Conservation (phyloP, 2,888 invertebrate species). For the Nipponacmea schrenckii region DNA sequence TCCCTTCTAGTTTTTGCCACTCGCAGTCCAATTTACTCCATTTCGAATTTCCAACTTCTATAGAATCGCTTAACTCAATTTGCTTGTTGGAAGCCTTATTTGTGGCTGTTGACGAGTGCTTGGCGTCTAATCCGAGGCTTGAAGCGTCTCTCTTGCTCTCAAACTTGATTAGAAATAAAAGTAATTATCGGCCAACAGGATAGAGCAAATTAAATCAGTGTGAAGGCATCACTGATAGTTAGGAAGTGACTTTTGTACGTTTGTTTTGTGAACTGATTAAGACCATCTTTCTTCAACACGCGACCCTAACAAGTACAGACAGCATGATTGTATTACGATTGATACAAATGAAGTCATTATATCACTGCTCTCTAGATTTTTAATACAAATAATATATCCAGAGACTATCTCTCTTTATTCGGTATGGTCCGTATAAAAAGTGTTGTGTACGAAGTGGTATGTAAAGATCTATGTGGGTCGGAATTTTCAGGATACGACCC, state of each 20-base stretch:
- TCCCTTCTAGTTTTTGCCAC: slow-evolving; percentile 14
- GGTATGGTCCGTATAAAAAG: no score
- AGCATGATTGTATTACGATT: no score
- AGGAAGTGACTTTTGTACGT: slow-evolving; percentile 44
- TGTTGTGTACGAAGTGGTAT: no score
- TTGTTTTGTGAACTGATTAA: slow-evolving; percentile 29
- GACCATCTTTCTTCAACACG: slow-evolving; percentile 11
- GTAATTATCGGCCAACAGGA: slow-evolving; percentile 23
- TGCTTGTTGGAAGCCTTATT: slow-evolving; percentile 20
- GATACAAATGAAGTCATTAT: no score
- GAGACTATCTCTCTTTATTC: no score
- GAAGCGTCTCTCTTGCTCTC: slow-evolving; percentile 16
- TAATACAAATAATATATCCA: no score
- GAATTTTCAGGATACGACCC: no score
- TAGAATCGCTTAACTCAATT: slow-evolving; percentile 15
- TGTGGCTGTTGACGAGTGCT: slow-evolving; percentile 10
- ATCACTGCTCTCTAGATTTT: no score
- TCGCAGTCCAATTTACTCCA: background rate
- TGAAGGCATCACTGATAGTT: slow-evolving; percentile 22
- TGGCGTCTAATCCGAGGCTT: slow-evolving; percentile 18
- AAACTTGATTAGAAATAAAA: slow-evolving; percentile 20
- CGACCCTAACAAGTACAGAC: background rate
- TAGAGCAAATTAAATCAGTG: slow-evolving; percentile 21
- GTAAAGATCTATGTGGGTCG: no score
- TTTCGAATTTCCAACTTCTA: slow-evolving; percentile 8